Base-by-base conservation (phyloP, 2,888 invertebrate species). In the Xiphydria camelus region DNA sequence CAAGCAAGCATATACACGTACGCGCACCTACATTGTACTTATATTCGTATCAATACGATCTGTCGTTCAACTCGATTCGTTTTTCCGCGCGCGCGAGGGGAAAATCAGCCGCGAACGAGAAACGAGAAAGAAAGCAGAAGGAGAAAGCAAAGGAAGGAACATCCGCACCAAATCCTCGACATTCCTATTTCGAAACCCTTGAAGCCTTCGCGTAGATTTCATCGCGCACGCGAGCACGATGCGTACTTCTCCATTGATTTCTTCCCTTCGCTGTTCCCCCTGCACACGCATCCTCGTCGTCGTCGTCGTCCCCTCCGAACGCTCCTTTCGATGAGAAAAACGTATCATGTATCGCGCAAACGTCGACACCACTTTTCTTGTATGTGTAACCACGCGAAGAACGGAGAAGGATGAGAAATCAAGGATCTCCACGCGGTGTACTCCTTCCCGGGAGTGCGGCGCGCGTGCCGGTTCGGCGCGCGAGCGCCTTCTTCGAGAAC, bases 331-430 rank as follows among this genome's bases (percentile, higher is more conserved):
- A n/a, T n/a, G 53, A 14, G 43, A 51, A 41, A 46, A 51, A 42
- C 6, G 29, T 15, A 15, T 48, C 47, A 51, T 47, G 49, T 42
- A 57, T n/a, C 48, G 47, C 51, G 54, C 51, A 61, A 61, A 64
- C 72, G 72, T 73, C 71, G 72, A 73, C 73, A 73, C 73, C 73
- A 73, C 73, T 71, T 66, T 68, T 66, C 60, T 71, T 70, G 29
- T 29, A 15, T 9, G 29, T 14, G 29, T 14, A 15, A 29, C 9
- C 12, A 10, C 12, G 29, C 21, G 36, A 7, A 22, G 21, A 36
- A n/a, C n/a, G 21, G 10, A 39, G 21, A 57, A 38, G 36, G 29
- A 29, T 4, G 54, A 55, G 51, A 55, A 59, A 63, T 61, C 59
- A n/a, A n/a, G n/a, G 60, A 58, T 62, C 54, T 22, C 7, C 14